These are phyloP conservation scores for Drosophila leonis DNA, from an alignment of 2,888 invertebrate species.

Conservation along the genomic window DNA sequence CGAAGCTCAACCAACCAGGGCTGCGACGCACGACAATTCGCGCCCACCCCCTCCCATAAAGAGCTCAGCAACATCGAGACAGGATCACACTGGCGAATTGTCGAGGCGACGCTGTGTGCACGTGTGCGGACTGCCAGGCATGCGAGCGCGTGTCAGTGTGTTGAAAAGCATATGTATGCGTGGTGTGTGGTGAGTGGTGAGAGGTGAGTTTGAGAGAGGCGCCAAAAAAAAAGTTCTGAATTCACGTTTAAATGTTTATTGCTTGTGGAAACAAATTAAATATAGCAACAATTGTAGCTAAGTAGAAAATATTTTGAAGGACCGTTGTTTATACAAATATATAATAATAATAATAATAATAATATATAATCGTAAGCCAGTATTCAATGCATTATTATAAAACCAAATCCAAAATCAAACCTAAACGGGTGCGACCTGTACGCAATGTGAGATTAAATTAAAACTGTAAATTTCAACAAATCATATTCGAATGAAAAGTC, in stretches of 20 bases:
- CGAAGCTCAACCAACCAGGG: constrained; percentile 51
- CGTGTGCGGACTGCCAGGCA: constrained; percentile 1
- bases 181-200: not conserved
- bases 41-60: constrained; percentile 18
- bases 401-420: constrained; percentile 1
- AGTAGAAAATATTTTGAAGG: constrained; percentile 15
- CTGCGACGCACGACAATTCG: constrained; percentile 33
- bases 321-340: constrained; percentile 25
- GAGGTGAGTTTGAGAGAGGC: constrained; percentile 10
- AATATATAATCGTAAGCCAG: constrained; percentile 45
- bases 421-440: constrained; percentile 12
- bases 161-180: constrained; percentile 5
- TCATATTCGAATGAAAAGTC: not conserved
- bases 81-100: constrained; percentile 65
- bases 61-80: constrained; percentile 46
- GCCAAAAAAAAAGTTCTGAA: constrained; percentile 45
- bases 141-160: constrained; percentile 3
- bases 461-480: constrained; percentile 5
- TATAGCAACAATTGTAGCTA: constrained; percentile 17
- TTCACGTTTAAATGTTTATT: constrained; percentile 72
- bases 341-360: not conserved
- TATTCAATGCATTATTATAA: constrained; percentile 34
- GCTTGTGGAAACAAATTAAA: constrained; percentile 54
- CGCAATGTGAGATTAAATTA: not conserved
- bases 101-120: constrained; percentile 19